Evolutionary conservation across 2,797 vertebrate species (phyloP).

Genomic region (Coracias cyanogaster): DNA sequence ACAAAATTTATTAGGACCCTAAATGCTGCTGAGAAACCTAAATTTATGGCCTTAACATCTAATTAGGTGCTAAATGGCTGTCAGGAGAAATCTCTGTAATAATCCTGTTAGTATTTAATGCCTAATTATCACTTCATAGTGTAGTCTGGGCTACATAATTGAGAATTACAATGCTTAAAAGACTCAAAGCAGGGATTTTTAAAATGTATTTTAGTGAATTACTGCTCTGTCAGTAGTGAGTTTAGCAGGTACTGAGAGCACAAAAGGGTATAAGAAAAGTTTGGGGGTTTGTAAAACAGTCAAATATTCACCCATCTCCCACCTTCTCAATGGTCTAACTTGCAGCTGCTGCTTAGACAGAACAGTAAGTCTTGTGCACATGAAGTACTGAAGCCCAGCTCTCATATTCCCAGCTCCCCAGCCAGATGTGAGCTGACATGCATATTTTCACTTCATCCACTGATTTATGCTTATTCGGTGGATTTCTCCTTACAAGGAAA

Average conservation of each 20-base stretch:
- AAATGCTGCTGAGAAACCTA: slow-evolving; percentile 66
- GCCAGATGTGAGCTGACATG: neutral
- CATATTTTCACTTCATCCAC: neutral
- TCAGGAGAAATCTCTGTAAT: slow-evolving; percentile 78
- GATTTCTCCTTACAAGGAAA: neutral
- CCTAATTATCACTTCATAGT: slow-evolving; percentile 81
- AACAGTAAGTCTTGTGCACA: neutral
- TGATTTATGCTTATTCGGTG: neutral
- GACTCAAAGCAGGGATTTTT: slow-evolving; percentile 63
- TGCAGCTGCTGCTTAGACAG: neutral
- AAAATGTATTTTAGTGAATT: slow-evolving; percentile 66
- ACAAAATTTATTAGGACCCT: slow-evolving; percentile 65
- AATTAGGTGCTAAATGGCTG: slow-evolving; percentile 80
- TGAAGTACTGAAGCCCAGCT: neutral
- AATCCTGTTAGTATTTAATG: slow-evolving; percentile 81
- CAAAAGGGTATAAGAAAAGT: slow-evolving; percentile 45
- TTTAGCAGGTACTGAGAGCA: slow-evolving; percentile 49
- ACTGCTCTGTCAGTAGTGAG: slow-evolving; percentile 54
- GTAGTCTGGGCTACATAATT: slow-evolving; percentile 74
- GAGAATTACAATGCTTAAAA: slow-evolving; percentile 76
- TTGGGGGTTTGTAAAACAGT: neutral
- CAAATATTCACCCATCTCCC: neutral
- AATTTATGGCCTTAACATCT: slow-evolving; percentile 76
- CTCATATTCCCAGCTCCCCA: neutral
- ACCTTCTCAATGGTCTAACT: neutral